Evolutionary conservation across 1,140 invertebrate genomes (phyloP), one percentile per base, ranked within the genome.

Genomic region (Diorhabda elongata): DNA sequence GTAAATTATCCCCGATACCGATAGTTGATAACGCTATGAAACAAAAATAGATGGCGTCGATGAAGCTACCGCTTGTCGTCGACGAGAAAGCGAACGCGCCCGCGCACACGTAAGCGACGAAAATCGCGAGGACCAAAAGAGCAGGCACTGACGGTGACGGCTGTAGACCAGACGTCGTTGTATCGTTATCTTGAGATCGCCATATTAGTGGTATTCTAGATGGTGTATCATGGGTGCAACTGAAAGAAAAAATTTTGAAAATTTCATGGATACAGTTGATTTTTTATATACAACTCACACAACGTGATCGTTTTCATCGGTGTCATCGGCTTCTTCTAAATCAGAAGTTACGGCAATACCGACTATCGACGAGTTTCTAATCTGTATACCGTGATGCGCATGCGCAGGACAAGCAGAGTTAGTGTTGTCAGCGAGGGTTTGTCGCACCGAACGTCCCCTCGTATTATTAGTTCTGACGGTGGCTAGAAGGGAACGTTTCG

Each of bases 1-100:
- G 92, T 26, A 92, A 87, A 73, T 92, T 88, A 75, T 95, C 93
- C 3, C 92, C 92, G 70, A 95, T 92, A 9, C 93, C 93, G 58
- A 95, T 94, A 0, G 93, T 95, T 0, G 91, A 90, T 62, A 95
- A 84, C 0, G 93, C 93, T 44, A 94, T 91, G 79, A 95, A 95
- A 78, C 92, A 94, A 80, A 94, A 95, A 81, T 95, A 95, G 26
- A 90, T 88, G 0, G 91, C 90, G 77, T 95, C 92, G 42, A 94
- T 84, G 75, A 93, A 90, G 42, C 86, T 90, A 92, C 92, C 93
- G 62, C 89, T 87, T 75, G 90, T 89, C 85, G 88, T 89, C 3
- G 87, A 82, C 4, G 89, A 90, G 79, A 92, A 92, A 61, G 89
- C 84, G 5, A 85, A 84, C 0, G 91, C 91, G 5, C 91, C 91